Evolutionary conservation across 2,888 invertebrate genomes (phyloP), one percentile per base, ranked within the genome.

Genomic region (Griposia aprilina): DNA sequence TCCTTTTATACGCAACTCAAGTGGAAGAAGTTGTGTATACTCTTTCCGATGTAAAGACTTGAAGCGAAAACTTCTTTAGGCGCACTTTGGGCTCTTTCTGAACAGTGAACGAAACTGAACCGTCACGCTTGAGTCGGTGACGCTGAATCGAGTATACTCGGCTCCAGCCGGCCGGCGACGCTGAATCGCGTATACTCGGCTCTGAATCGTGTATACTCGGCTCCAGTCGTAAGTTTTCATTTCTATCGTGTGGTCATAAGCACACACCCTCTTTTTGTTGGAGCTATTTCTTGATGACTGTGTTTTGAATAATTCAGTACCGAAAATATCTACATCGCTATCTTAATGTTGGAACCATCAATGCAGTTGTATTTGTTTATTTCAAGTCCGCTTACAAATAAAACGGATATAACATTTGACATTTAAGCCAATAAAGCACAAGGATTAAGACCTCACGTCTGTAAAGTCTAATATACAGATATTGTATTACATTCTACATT

Each of bases 331-430:
- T 45, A 11, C 8, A 63, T 65, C n/a, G 48, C 20, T 17, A 63
- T n/a, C 15, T 26, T 1, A 26, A 23, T 23, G 20, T 50, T 72
- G 17, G 30, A 48, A 26, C 17, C 41, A 50, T 57, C 30, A 8
- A n/a, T 77, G 48, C 45, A 70, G 41, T 62, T 30, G 41, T 20
- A 74, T 70, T 67, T 70, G 15, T 59, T 83, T 82, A 69, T 75
- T 71, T 74, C 60, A 45, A 57, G 30, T 66, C 69, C 55, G 55
- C 45, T 78, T 67, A 26, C 65, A 55, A 72, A 73, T 57, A 63
- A 71, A 82, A 78, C 80, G 87, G 77, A 87, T 84, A 65, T 74
- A 71, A 78, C 84, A 63, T 87, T 78, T 86, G 84, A 84, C 84
- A 86, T 86, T 86, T 87, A 76, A 62, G 15, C 36, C 13, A 65